Conservation (phyloP, 2,797 vertebrate genomes). For the Typhlichthys subterraneus region DNA sequence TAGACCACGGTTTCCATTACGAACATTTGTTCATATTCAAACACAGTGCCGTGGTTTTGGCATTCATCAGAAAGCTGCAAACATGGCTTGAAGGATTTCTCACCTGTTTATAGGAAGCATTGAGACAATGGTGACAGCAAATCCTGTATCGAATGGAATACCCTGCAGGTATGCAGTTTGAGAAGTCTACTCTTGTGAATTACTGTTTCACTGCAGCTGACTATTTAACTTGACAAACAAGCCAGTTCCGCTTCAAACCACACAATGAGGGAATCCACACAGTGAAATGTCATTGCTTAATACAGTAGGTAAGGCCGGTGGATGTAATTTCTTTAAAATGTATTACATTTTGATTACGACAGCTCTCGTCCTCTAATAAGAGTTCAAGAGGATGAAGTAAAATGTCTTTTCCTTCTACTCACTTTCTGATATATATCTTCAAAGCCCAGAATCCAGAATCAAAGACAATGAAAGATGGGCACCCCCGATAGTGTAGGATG, state of each 20-base stretch:
- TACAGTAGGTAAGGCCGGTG: constrained; percentile 42
- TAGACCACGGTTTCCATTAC: too few species aligned
- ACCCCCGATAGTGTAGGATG: constrained; percentile 53
- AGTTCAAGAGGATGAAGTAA: constrained; percentile 60
- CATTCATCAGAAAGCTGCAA: constrained; percentile 8
- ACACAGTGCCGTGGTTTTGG: constrained; percentile 1
- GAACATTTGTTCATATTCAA: too few species aligned
- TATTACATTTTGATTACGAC: constrained; percentile 50
- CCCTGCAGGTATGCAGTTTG: constrained; percentile 2
- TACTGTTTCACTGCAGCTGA: constrained; percentile 24
- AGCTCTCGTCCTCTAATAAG: constrained; percentile 52
- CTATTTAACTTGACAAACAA: too few species aligned
- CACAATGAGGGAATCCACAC: constrained; percentile 45
- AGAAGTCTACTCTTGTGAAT: constrained; percentile 16
- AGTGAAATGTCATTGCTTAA: constrained; percentile 55
- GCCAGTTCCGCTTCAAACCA: too few species aligned
- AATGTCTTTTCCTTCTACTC: constrained; percentile 45
- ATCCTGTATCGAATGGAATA: neutral
- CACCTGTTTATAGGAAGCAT: constrained; percentile 21
- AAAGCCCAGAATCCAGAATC: constrained; percentile 69
- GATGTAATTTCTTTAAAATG: constrained; percentile 51
- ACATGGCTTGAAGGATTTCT: constrained; percentile 5
- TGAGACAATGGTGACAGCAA: constrained; percentile 15
- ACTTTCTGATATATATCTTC: constrained; percentile 68
- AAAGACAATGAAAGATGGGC: constrained; percentile 70